Evolutionary conservation across 2,888 invertebrate species (phyloP).

Genomic region (Perithous albicinctus): DNA sequence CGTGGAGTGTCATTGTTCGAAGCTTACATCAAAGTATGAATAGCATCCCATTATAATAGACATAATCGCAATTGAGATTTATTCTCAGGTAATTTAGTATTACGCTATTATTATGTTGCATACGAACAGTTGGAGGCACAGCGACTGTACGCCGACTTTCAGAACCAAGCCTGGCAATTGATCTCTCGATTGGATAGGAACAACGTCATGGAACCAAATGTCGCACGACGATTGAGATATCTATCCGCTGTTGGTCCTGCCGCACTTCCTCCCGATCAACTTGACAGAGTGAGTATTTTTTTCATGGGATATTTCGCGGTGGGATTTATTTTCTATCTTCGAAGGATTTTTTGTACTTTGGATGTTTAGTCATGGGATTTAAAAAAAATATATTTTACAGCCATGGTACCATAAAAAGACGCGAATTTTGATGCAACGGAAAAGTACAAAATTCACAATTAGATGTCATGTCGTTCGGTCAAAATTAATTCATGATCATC

Average conservation of each 20-base stretch:
- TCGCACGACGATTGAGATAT: constrained; percentile 90
- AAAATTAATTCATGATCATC: no score
- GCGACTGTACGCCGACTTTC: constrained; percentile 92
- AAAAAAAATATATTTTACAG: no score
- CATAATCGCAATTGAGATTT: constrained; percentile 38
- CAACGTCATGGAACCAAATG: constrained; percentile 88
- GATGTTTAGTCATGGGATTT: no score
- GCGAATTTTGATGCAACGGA: no score
- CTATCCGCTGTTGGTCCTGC: constrained; percentile 93
- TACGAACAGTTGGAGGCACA: constrained; percentile 91
- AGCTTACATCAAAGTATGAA: constrained; percentile 57
- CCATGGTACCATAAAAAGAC: no score
- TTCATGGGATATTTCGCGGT: no score
- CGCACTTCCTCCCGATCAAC: constrained; percentile 92
- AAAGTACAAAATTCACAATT: no score
- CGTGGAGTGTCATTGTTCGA: constrained; percentile 22
- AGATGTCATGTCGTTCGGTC: no score
- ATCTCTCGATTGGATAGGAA: constrained; percentile 90
- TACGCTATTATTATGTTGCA: constrained; percentile 76
- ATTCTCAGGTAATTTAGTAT: constrained; percentile 60
- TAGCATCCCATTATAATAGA: constrained; percentile 43
- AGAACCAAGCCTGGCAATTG: constrained; percentile 91
- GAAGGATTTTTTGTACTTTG: no score
- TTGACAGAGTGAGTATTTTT: constrained; percentile 90
- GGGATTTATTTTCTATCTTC: no score